A percentile compares a stretch with the other conserved stretches of the same genome.
Evolutionary conservation across 2,888 invertebrate species (phyloP).

Genomic region (Apoda limacodes): DNA sequence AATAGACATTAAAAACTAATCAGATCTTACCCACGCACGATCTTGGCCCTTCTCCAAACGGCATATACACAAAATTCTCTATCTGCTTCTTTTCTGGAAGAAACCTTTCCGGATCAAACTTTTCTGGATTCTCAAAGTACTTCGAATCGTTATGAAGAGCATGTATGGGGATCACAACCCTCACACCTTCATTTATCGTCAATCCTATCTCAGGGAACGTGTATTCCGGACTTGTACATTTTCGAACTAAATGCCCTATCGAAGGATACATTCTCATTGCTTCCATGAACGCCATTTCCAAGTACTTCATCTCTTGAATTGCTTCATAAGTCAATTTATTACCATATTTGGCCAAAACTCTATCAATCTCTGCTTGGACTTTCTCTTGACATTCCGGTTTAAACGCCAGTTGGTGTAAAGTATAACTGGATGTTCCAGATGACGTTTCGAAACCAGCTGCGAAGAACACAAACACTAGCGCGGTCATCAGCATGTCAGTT

Average conservation of each 20-base stretch:
- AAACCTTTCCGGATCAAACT: conserved; percentile 25
- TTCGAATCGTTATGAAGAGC: conserved; percentile 17
- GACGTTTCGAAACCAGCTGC: conserved; percentile 46
- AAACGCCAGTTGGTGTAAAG: too few species aligned
- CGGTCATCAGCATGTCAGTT: conserved; percentile 27
- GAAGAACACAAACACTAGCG: conserved; percentile 32
- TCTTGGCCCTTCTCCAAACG: conserved; percentile 23
- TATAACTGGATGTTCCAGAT: conserved; percentile 34
- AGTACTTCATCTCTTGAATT: conserved; percentile 31
- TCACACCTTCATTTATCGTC: conserved; percentile 18
- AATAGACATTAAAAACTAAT: too few species aligned
- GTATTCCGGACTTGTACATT: conserved; percentile 16
- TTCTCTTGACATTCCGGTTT: conserved; percentile 32
- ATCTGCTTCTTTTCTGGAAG: conserved; percentile 17
- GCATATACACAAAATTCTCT: conserved; percentile 17
- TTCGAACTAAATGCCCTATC: conserved; percentile 18
- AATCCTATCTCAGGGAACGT: conserved; percentile 20
- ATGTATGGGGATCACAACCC: conserved; percentile 17
- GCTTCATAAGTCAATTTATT: conserved; percentile 29
- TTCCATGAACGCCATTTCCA: conserved; percentile 32
- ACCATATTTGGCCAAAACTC: conserved; percentile 23
- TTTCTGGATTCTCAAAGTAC: conserved; percentile 21
- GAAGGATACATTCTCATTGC: conserved; percentile 18
- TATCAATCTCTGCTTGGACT: conserved; percentile 33
- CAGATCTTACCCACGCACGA: conserved; percentile 21